These are phyloP conservation scores for Trichosurus vulpecula DNA, from an alignment of 2,797 vertebrate species.

Conservation along the genomic window DNA sequence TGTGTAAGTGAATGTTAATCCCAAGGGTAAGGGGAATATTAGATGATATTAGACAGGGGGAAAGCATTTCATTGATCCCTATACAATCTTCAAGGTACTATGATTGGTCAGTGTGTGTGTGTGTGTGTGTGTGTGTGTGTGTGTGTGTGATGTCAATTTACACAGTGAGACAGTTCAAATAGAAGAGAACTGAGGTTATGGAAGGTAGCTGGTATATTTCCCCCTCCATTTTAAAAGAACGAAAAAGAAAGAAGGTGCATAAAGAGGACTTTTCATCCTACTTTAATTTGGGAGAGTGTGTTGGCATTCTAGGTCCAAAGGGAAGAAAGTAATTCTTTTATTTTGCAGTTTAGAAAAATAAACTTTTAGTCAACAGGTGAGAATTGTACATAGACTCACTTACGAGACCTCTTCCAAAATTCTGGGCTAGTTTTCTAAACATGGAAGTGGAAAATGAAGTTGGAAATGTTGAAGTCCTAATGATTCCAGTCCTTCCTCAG, in stretches of 20 bases:
- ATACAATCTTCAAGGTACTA: background rate
- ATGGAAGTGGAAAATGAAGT: background rate
- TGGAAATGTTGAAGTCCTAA: background rate
- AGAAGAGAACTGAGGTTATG: background rate
- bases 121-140: no score
- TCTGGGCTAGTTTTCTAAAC: background rate
- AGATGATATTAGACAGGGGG: background rate
- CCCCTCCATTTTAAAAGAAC: background rate
- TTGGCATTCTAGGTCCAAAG: background rate
- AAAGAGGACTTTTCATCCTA: background rate
- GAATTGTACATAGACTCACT: background rate
- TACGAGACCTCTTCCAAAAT: background rate
- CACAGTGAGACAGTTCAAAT: background rate
- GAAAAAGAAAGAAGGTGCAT: background rate
- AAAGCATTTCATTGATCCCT: no score
- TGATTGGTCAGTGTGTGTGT: background rate
- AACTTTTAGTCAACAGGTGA: background rate
- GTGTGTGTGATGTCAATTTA: background rate
- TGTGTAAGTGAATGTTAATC: background rate
- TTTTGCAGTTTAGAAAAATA: background rate
- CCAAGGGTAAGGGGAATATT: background rate
- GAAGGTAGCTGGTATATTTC: background rate
- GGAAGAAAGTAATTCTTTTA: background rate
- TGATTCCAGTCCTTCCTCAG: background rate
- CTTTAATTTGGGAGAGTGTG: background rate